Evolutionary conservation across 30 jellyfish, hydroid and myxozoan species (phyloP).

Genomic region (Aurelia sp.): DNA sequence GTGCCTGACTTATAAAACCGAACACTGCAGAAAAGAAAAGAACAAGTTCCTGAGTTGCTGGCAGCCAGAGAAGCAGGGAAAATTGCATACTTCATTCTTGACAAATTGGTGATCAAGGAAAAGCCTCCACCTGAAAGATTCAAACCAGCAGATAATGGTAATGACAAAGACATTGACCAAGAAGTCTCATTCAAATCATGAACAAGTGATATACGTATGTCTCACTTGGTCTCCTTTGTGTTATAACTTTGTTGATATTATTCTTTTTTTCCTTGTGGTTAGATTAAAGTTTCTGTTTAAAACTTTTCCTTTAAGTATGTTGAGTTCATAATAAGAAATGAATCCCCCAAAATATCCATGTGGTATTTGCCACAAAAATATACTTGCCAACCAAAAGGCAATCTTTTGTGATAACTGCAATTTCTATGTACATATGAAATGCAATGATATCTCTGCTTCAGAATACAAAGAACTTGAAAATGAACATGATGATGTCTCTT

Average conservation of each 20-base stretch:
- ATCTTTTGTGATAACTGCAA: not conserved
- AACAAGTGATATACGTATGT: too few species aligned
- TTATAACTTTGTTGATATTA: too few species aligned
- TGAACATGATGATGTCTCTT: constrained; percentile 26
- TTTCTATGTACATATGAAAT: constrained; percentile 51
- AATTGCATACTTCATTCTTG: constrained; percentile 38
- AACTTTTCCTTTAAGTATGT: too few species aligned
- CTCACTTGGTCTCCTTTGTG: too few species aligned
- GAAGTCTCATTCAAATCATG: not conserved
- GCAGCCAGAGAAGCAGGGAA: constrained; percentile 52
- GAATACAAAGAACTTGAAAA: constrained; percentile 28
- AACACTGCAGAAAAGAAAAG: constrained; percentile 26
- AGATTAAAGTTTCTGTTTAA: too few species aligned
- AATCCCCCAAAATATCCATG: not conserved
- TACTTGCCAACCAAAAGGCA: too few species aligned
- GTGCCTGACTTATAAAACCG: constrained; percentile 25
- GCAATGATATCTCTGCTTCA: constrained; percentile 35
- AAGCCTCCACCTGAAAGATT: not conserved
- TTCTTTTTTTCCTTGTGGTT: too few species aligned
- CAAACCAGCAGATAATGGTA: not conserved
- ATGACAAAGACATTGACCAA: not conserved
- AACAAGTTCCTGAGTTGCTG: constrained; percentile 23
- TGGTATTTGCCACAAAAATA: too few species aligned
- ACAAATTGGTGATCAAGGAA: constrained; percentile 23
- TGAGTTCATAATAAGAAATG: not conserved